Evolutionary conservation across 2,113 vertebrate species (phyloP).

Genomic region (Pachypanchax playfairii): DNA sequence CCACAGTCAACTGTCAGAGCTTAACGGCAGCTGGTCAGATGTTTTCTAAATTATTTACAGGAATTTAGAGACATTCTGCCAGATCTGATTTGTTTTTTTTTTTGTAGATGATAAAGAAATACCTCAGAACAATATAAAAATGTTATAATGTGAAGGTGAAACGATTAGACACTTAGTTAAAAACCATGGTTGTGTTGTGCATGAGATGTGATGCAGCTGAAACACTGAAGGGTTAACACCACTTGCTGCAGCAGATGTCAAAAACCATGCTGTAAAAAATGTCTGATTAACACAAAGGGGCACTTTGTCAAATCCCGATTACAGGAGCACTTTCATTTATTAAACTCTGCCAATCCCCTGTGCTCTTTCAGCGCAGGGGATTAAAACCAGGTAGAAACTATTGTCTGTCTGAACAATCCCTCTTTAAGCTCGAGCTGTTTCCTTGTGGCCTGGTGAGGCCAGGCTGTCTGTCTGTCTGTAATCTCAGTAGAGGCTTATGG

Average conservation of each 20-base stretch:
- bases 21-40: not conserved
- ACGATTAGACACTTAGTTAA: not conserved
- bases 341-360: slow-evolving; percentile 79
- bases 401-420: slow-evolving; percentile 81
- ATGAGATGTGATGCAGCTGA: slow-evolving; percentile 28
- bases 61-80: not conserved
- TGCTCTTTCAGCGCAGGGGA: slow-evolving; percentile 66
- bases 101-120: not conserved
- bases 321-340: slow-evolving; percentile 84
- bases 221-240: slow-evolving; percentile 55
- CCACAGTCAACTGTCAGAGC: not conserved
- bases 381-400: slow-evolving; percentile 83
- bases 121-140: no score
- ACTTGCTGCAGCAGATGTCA: slow-evolving; percentile 80
- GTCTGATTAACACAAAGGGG: slow-evolving; percentile 83
- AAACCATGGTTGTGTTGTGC: not conserved
- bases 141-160: not conserved
- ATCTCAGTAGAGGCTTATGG: slow-evolving; percentile 68
- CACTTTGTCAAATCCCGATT: slow-evolving; percentile 84
- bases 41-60: not conserved
- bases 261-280: slow-evolving; percentile 81
- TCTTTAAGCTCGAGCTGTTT: slow-evolving; percentile 64
- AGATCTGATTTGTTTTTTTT: no score
- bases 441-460: slow-evolving; percentile 46
- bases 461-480: slow-evolving; percentile 52